A percentile compares a stretch with the other conserved stretches of the same genome.
These are phyloP conservation scores for Cephus sareptanus DNA, from an alignment of 2,888 invertebrate species.

Conservation along the genomic window DNA sequence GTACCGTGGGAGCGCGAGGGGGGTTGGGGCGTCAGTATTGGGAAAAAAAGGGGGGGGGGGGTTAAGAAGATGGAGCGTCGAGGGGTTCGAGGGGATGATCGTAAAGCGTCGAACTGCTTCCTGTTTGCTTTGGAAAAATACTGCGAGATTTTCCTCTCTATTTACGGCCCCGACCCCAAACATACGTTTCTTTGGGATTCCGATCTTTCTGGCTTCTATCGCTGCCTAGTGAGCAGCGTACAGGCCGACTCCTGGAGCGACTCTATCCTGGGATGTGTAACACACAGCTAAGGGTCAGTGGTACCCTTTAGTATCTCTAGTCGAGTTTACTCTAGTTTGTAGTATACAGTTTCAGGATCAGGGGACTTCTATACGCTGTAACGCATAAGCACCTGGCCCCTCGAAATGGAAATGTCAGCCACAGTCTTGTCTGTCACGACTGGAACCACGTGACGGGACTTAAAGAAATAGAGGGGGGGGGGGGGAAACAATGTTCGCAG, in stretches of 20 bases:
- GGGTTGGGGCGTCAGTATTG: background rate
- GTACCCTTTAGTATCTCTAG: background rate
- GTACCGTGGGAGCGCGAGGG: background rate
- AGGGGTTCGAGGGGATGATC: background rate
- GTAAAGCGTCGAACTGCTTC: background rate
- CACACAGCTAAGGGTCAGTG: background rate
- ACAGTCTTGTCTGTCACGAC: background rate
- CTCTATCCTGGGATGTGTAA: background rate
- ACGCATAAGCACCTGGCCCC: background rate
- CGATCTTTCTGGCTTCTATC: background rate
- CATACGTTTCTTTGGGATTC: background rate
- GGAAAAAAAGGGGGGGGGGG: background rate
- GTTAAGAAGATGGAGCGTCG: background rate
- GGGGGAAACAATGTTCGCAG: background rate
- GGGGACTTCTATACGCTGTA: background rate
- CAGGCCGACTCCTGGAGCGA: background rate
- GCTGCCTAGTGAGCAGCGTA: background rate
- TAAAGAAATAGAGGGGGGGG: background rate
- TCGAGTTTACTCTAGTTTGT: background rate
- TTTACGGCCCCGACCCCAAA: background rate
- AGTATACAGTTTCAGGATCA: background rate
- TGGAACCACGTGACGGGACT: background rate
- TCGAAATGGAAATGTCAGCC: background rate
- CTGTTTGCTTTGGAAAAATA: constrained; percentile 3
- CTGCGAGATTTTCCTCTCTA: background rate